Evolutionary conservation across 1,140 invertebrate genomes (phyloP), one percentile per base, ranked within the genome.

Genomic region (Bathynomus jamesi): DNA sequence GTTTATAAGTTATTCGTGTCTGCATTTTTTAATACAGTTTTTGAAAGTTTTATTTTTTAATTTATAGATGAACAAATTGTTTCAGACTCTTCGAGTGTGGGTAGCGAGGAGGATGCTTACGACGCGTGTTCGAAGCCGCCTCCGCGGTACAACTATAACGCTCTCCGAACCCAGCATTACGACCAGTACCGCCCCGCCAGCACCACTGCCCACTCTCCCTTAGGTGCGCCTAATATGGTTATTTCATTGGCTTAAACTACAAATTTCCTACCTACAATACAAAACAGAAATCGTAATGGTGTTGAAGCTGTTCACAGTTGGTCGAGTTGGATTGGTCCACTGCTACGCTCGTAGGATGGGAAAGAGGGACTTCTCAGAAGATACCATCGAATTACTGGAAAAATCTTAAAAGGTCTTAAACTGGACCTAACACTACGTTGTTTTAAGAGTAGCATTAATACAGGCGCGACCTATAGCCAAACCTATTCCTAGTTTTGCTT

Each of bases 21-120:
- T n/a, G n/a, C n/a, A n/a, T n/a, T n/a, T n/a, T n/a, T n/a, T n/a
- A n/a, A n/a, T n/a, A n/a, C n/a, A n/a, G n/a, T n/a, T n/a, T n/a
- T n/a, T n/a, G n/a, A n/a, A n/a, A n/a, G n/a, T n/a, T n/a, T n/a
- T n/a, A n/a, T n/a, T n/a, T n/a, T n/a, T n/a, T n/a, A n/a, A n/a
- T n/a, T n/a, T n/a, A 40, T 40, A 40, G 17, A 40, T 40, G 17
- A 40, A 40, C 32, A 40, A 40, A 40, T 8, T 40, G 17, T 40
- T 8, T 40, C 76, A 83, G 91, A 92, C 71, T 90, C 89, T 2
- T 90, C 89, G 0, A 89, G 88, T 28, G 87, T 90, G 74, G 85
- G 88, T 66, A 91, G 90, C 0, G 88, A 92, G 76, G 90, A 92
- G 79, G 89, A 90, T 73, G 84, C 87, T 2, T 91, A 92, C 78